Evolutionary conservation across 2,888 invertebrate genomes (phyloP).

Genomic region (Xanthia togata): DNA sequence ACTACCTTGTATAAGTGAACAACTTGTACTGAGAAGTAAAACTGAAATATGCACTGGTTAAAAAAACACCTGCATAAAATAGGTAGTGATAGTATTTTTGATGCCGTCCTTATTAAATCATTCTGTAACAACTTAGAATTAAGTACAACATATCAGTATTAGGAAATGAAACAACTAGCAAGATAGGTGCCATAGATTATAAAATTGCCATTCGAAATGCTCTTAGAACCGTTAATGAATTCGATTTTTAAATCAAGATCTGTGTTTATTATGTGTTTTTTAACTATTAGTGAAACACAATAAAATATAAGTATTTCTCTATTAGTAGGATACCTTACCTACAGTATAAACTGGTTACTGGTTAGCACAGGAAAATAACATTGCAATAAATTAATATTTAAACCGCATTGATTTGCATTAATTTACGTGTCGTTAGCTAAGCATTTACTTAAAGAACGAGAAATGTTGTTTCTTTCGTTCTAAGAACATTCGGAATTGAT

Average conservation of each 20-base stretch:
- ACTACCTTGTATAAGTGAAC: neutral
- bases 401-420: constrained; percentile 30
- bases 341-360: constrained; percentile 3
- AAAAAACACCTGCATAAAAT: constrained; percentile 28
- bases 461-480: constrained; percentile 29
- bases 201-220: constrained; percentile 51
- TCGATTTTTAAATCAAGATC: constrained; percentile 11
- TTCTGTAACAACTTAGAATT: constrained; percentile 62
- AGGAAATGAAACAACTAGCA: constrained; percentile 70
- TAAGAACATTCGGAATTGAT: constrained; percentile 40
- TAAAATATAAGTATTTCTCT: constrained; percentile 18
- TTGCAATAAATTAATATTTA: constrained; percentile 29
- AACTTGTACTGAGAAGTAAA: neutral
- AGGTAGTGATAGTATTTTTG: constrained; percentile 64
- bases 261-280: constrained; percentile 12
- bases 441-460: constrained; percentile 9
- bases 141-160: constrained; percentile 84
- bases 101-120: constrained; percentile 73
- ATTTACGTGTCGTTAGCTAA: neutral
- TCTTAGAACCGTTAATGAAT: constrained; percentile 21
- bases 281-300: constrained; percentile 6
- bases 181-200: constrained; percentile 79
- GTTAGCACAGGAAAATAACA: constrained; percentile 40
- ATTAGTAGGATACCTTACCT: constrained; percentile 15
- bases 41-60: constrained; percentile 23